A percentile compares a stretch with the other conserved stretches of the same genome.
phyloP scores from a whole-genome alignment of 2,113 vertebrate species.

The Prochilodus magdalenae region DNA sequence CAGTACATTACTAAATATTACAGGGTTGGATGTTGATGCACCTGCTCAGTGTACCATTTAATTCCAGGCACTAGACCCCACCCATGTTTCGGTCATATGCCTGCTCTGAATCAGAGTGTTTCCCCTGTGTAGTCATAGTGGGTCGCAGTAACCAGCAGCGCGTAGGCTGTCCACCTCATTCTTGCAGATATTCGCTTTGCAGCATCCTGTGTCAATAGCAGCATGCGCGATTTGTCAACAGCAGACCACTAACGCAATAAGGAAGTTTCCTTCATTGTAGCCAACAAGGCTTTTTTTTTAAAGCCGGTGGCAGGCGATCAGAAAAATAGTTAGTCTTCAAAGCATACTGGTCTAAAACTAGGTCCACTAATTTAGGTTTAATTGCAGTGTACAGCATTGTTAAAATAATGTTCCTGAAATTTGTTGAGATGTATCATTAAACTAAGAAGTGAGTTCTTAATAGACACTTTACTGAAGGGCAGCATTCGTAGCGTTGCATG shows the following conservation, averaged over 20 bases:
- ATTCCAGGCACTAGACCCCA: background rate
- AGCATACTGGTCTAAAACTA: background rate
- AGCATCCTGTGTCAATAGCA: conserved; percentile 7
- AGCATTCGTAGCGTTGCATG: no score
- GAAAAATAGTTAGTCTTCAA: background rate
- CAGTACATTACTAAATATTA: background rate
- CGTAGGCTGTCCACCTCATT: background rate
- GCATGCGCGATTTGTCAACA: background rate
- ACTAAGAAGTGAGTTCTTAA: no score
- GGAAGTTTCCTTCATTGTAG: background rate
- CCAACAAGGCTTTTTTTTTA: no score
- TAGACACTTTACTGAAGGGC: no score
- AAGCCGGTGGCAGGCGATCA: background rate
- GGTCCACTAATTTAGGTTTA: background rate
- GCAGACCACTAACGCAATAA: background rate
- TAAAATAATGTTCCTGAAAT: no score
- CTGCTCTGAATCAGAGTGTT: background rate
- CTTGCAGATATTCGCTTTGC: background rate
- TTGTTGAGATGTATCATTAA: no score
- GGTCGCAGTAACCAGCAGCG: background rate
- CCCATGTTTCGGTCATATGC: background rate
- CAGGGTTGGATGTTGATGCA: background rate
- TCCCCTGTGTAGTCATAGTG: background rate
- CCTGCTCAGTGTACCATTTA: background rate
- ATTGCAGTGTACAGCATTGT: no score